Percentiles rank a stretch among this genome's conserved stretches.
These are phyloP conservation scores for Tachyglossus aculeatus DNA, from an alignment of 2,797 vertebrate species.

Conservation along the genomic window DNA sequence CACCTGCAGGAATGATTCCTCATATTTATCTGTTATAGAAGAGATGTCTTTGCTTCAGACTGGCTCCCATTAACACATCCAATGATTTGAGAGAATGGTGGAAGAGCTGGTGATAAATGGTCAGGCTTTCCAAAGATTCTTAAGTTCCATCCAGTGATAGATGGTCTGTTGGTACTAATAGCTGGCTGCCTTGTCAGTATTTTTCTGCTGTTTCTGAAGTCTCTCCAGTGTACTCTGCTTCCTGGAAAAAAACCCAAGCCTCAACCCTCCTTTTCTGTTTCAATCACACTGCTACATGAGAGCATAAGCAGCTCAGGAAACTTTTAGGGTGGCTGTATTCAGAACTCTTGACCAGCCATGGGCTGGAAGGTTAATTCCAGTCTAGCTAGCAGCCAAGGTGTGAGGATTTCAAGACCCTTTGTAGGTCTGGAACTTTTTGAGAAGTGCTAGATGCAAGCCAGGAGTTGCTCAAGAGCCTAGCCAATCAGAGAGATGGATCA, in stretches of 20 bases:
- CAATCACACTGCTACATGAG: not conserved
- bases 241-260: conserved; percentile 5
- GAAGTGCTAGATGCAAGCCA: too few species aligned
- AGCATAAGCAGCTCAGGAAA: too few species aligned
- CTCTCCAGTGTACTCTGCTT: conserved; percentile 29
- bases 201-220: conserved; percentile 42
- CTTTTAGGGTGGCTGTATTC: too few species aligned
- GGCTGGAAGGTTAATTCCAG: too few species aligned
- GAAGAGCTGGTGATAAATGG: conserved; percentile 60
- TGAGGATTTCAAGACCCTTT: too few species aligned
- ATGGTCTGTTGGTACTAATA: conserved; percentile 68
- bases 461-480: too few species aligned
- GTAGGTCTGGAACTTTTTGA: too few species aligned
- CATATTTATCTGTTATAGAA: conserved; percentile 17
- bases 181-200: conserved; percentile 64
- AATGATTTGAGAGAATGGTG: conserved; percentile 56
- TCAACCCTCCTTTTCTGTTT: not conserved
- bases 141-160: conserved; percentile 68
- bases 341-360: too few species aligned
- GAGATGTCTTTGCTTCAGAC: conserved; percentile 36
- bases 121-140: conserved; percentile 60
- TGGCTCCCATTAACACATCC: conserved; percentile 53
- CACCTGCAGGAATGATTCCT: conserved; percentile 16
- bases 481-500: too few species aligned
- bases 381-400: too few species aligned